Evolutionary conservation across 2,888 invertebrate species (phyloP).

Genomic region (Melipona beecheii): DNA sequence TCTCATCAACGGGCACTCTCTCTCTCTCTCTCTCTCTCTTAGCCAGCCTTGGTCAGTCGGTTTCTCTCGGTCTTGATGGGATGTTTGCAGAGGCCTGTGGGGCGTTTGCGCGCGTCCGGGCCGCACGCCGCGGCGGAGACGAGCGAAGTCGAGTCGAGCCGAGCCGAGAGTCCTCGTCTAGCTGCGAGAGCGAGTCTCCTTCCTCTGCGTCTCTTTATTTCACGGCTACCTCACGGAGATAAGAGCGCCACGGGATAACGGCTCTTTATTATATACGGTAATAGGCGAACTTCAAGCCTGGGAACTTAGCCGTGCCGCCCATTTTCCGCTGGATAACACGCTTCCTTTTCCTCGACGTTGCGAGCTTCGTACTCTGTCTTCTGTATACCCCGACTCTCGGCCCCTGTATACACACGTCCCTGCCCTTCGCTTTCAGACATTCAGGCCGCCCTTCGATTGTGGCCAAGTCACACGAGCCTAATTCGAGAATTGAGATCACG

Average conservation of each 20-base stretch:
- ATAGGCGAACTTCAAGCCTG: slow-evolving; percentile 72
- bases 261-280: slow-evolving; percentile 75
- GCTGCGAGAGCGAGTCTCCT: slow-evolving; percentile 6
- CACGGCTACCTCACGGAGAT: slow-evolving; percentile 67
- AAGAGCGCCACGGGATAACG: slow-evolving; percentile 72
- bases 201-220: slow-evolving; percentile 70
- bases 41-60: not conserved
- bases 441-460: no score
- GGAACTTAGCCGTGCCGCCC: slow-evolving; percentile 69
- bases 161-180: slow-evolving; percentile 25
- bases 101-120: slow-evolving; percentile 37
- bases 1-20: slow-evolving; percentile 51
- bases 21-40: slow-evolving; percentile 18
- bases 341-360: slow-evolving; percentile 57
- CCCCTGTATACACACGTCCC: not conserved
- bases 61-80: slow-evolving; percentile 16
- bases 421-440: no score
- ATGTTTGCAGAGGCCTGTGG: slow-evolving; percentile 68
- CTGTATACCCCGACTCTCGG: slow-evolving; percentile 18
- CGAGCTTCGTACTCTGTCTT: slow-evolving; percentile 28
- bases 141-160: slow-evolving; percentile 9
- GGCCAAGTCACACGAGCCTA: no score
- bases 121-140: slow-evolving; percentile 15
- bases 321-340: slow-evolving; percentile 68
- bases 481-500: no score